Conservation (phyloP, 2,797 vertebrate species). For the Syndactyla subalaris region DNA sequence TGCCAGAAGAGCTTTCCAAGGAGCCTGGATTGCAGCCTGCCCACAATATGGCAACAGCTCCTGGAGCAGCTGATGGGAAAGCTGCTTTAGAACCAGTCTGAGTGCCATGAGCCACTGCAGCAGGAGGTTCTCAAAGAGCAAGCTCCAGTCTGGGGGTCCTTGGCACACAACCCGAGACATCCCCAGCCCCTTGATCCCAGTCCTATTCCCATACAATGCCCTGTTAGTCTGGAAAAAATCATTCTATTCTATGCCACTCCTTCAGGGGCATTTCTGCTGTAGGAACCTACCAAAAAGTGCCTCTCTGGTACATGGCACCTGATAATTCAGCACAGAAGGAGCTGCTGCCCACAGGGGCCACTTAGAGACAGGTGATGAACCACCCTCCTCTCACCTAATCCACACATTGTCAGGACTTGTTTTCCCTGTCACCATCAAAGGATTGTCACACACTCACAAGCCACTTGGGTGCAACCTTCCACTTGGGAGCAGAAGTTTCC, state of each 20-base stretch:
- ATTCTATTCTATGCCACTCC: background rate
- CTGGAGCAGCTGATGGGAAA: background rate
- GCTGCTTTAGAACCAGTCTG: background rate
- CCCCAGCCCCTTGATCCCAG: background rate
- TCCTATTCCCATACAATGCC: background rate
- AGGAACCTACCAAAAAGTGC: background rate
- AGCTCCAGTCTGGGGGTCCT: background rate
- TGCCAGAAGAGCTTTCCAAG: background rate
- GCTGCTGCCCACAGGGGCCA: background rate
- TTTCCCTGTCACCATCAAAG: background rate
- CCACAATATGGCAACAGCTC: background rate
- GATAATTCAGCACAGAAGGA: background rate
- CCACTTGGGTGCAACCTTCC: accelerated
- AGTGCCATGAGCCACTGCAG: background rate
- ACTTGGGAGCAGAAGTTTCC: background rate
- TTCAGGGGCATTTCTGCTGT: background rate
- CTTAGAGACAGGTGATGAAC: background rate
- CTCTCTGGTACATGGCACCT: background rate
- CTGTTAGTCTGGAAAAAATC: background rate
- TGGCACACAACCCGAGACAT: background rate
- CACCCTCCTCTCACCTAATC: background rate
- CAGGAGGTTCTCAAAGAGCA: background rate
- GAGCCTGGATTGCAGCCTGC: background rate
- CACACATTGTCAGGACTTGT: background rate
- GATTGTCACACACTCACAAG: background rate